Base-by-base conservation (phyloP, 2,888 invertebrate species). In the Eledona agricola region DNA sequence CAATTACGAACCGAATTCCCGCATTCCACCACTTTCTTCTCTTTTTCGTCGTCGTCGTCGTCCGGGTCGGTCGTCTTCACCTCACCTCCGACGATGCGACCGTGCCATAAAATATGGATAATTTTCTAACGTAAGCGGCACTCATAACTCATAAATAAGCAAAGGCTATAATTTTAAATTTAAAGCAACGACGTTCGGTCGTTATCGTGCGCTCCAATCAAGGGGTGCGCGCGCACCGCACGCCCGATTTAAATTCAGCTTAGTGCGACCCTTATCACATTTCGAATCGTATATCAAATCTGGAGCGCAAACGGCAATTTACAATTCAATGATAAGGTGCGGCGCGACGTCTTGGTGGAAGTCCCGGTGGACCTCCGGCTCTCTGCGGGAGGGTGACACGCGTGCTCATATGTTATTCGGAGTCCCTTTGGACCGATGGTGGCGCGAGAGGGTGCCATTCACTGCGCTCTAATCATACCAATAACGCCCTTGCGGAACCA, bases 91-190 rank as follows among this genome's bases (percentile, higher is more conserved):
- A 40, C 22, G 45, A 51, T 38, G 47, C 47, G 47, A 53, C 46
- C 17, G 42, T 32, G 26, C 42, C 34, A 42, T 57, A 58, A 59
- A 60, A 59, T 60, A 60, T 47, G 45, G 62, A 62, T 59, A 62
- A 65, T 64, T 67, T 66, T 62, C 65, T 65, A 65, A 60, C 66
- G 61, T 66, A 67, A 68, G 64, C 62, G 61, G 57, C 59, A 59
- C 63, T 63, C 64, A 62, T 60, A 64, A 64, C 62, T 63, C 64
- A 67, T 69, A 69, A 69, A 66, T 65, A 59, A 50, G 45, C 55
- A 28, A 42, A 49, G 59, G 61, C 67, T 67, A 63, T 69, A 66
- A 69, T 69, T 69, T 67, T 59, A 64, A 64, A 67, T 67, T 69
- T 66, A 63, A 67, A 66, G 61, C 59, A 58, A 54, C 57, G 63